Base-by-base conservation (phyloP, 2,113 vertebrate genomes). In the Gambusia affinis region DNA sequence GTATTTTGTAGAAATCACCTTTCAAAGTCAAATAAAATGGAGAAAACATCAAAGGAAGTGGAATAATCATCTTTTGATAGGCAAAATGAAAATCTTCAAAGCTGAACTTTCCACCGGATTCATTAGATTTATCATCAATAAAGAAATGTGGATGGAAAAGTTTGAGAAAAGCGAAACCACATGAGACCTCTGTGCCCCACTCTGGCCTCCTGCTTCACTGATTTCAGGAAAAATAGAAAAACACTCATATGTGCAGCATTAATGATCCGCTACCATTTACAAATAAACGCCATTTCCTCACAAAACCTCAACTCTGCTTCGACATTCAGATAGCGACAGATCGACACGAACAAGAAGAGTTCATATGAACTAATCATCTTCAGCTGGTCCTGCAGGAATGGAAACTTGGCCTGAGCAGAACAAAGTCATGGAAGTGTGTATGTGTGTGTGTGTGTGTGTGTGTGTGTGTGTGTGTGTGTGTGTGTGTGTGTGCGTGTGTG, bases 141-240 rank as follows among this genome's bases (percentile, higher is more conserved):
- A n/a, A n/a, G 57, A 65, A 70, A 75, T 5, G 19, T 64, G 47
- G 75, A 74, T 0, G 10, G 72, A 76, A 80, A 82, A 61, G 24
- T 22, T 47, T 28, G 65, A 72, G 69, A 31, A 76, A 81, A 85
- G 76, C 80, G 82, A 64, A 85, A 89, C 75, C 76, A 85, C 85
- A 78, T 80, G 78, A 68, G 6, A 63, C 28, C 22, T 54, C 29
- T 66, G 6, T 30, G 81, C 28, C 42, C 66, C 42, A 2, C 66
- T 29, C 4, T 11, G 64, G 67, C 67, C 65, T 76, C 65, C 63
- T 63, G 63, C 57, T 65, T 60, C 14, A 7, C 35, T 15, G 6
- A 39, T 62, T 35, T 24, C 24, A 24, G 42, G n/a, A 22, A 17
- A 31, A 35, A 29, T 12, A 42, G 39, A 24, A 5, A 19, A 65